Base-by-base conservation (phyloP, 2,888 invertebrate species). In the Chouioia cunea region DNA sequence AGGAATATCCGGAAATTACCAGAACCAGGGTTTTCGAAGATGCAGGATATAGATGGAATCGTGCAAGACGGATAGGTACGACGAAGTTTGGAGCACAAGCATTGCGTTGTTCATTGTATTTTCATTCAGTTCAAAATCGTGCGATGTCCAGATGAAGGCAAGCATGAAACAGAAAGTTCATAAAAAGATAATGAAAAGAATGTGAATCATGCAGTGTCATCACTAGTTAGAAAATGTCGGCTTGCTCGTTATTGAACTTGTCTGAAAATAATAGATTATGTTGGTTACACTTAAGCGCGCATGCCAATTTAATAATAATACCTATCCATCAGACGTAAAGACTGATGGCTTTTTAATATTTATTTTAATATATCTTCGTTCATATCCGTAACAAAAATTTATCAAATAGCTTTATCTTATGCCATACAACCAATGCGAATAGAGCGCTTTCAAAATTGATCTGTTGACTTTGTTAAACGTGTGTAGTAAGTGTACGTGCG, bases 81-180 rank as follows among this genome's bases (percentile, higher is more conserved):
- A 62, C 50, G 59, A 50, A 60, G 57, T 64, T 76, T 76, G 75
- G 74, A 75, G 71, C 59, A 65, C 74, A 77, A 79, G 77, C 76
- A 74, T 74, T 74, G 76, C 73, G 73, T 75, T 77, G 76, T 74
- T 76, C 75, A 75, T 62, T 73, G 72, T 68, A 71, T 75, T 74
- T 78, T 78, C 76, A 78, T 80, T 81, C 77, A 76, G 78, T 84
- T 81, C 78, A 80, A 79, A 81, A 81, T 82, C 82, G 84, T 85
- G 80, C 83, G 83, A 82, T 82, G 80, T 85, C 86, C 85, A 82
- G 85, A 82, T 82, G 83, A 79, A 80, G 84, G 84, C 82, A 86
- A 86, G 86, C 86, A 86, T 86, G 86, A 85, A 86, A 86, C 86
- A 85, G 85, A 86, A 85, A 85, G 80, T 84, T 83, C 73, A 81